Evolutionary conservation across 2,888 invertebrate species (phyloP), one percentile per base, ranked within the genome.

Genomic region (Microplitis deprimator): DNA sequence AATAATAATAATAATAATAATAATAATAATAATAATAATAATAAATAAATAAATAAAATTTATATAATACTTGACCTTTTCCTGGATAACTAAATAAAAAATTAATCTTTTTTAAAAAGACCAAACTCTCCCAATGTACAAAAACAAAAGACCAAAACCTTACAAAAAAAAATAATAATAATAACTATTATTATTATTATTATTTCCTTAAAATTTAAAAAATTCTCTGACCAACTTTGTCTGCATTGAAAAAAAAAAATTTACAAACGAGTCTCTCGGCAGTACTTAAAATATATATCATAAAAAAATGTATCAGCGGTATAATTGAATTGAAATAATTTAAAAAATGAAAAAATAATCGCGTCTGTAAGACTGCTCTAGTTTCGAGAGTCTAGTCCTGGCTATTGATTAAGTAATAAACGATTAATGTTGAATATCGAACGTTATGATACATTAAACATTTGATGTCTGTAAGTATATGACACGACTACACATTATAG

Each of bases 311-410:
- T 50, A 50, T 13, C 13, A 50, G 5, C 50, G 3, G 50, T 3
- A 13, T 13, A 50, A 50, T 50, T 13, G 13, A 50, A 50, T 13
- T 50, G 1, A 50, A 50, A 50, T 50, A 5, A 50, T 50, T 50
- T 50, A 13, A 50, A 50, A 50, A 50, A 50, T 50, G 13, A 50
- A 13, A 50, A 50, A 8, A 50, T 8, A 50, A 75, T 65, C 79
- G 76, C 78, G 74, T 29, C 41, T 78, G 65, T 40, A 65, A 77
- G 73, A 77, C 74, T 81, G 82, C 77, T 80, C 75, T 79, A 78
- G 79, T 80, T 82, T 82, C 81, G 78, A 78, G 81, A 80, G 80
- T 77, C 76, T 76, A 80, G 80, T 77, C 76, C 77, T 79, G 72
- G 74, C 77, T 75, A 50, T 17, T 68, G 1, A 38, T 69, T 39